Base-by-base conservation (phyloP, 2,888 invertebrate species). In the Cetonia aurata region DNA sequence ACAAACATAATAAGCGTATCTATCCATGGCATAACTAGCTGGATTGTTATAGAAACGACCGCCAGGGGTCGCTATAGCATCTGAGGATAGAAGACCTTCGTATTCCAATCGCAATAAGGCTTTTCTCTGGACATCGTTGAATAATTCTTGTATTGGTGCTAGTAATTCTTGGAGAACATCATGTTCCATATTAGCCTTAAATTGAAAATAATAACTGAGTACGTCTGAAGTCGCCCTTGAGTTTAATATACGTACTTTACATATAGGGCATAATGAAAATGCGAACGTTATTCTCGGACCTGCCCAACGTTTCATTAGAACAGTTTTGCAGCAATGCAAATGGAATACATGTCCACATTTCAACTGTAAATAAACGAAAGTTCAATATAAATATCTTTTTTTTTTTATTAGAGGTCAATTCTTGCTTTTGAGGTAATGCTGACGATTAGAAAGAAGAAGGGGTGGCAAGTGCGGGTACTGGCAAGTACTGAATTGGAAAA, bases 1-100 rank as follows among this genome's bases (percentile, higher is more conserved):
- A 84, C 99, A 99, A 33, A 98, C 96, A 81, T 99, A 99, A 84
- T 99, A 99, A 0, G 99, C 98, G 83, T 99, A 99, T 78, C 97
- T 89, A 79, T 98, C 98, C 96, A 99, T 96, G 2, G 99, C 98
- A 84, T 94, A 95, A 0, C 90, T 88, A 0, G 93, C 92, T 0
- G 97, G 92, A 83, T 98, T 96, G 69, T 92, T 90, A 78, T 90
- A 90, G 79, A 90, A 92, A 70, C 92, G 86, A 15, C 90, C 89
- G 9, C 93, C 91, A 6, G 89, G 87, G 12, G 88, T 87, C 31
- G 87, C 87, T 57, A 91, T 88, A 0, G 89, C 91, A 74, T 92
- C 92, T 0, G 92, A 89, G 77, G 92, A 90, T 72, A 93, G 91
- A 53, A 96, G 85, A 0, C 98, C 98, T 85, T 99, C 99, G 83